Percentiles rank a stretch among this genome's conserved stretches.
Conservation (phyloP, 2,888 invertebrate genomes). For the Dendrolimus houi region DNA sequence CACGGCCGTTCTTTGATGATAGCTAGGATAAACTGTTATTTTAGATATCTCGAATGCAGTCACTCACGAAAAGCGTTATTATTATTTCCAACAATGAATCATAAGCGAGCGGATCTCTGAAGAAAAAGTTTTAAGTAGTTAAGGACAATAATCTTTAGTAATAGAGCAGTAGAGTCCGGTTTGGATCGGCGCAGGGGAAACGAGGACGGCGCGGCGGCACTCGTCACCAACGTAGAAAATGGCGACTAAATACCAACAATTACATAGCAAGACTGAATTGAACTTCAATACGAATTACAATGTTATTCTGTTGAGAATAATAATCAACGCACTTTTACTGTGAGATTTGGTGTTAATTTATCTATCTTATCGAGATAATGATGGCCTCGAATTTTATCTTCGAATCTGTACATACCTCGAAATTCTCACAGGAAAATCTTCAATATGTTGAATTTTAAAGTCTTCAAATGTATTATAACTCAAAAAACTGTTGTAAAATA, state of each 20-base stretch:
- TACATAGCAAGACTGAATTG: slow-evolving; percentile 47
- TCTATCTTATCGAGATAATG: slow-evolving; percentile 42
- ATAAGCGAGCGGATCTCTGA: slow-evolving; percentile 50
- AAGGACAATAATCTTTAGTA: slow-evolving; percentile 53
- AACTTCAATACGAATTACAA: slow-evolving; percentile 39
- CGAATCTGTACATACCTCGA: slow-evolving; percentile 46
- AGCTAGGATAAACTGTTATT: slow-evolving; percentile 9
- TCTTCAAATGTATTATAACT: slow-evolving; percentile 23
- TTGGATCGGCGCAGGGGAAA: slow-evolving; percentile 46
- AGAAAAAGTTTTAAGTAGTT: slow-evolving; percentile 33
- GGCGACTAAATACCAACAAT: slow-evolving; percentile 75
- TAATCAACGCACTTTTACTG: slow-evolving; percentile 25
- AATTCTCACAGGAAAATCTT: slow-evolving; percentile 23
- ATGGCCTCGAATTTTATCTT: slow-evolving; percentile 24
- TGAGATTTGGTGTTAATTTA: slow-evolving; percentile 37
- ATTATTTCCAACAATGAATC: slow-evolving; percentile 66
- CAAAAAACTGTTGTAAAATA: slow-evolving; percentile 45
- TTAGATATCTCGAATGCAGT: slow-evolving; percentile 19
- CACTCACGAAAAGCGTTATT: slow-evolving; percentile 45
- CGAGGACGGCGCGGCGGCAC: slow-evolving; percentile 67
- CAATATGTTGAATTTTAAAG: slow-evolving; percentile 21
- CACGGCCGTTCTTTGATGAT: neutral
- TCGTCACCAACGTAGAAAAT: slow-evolving; percentile 75
- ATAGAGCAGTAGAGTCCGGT: slow-evolving; percentile 59
- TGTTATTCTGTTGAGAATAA: slow-evolving; percentile 32